Conservation (phyloP, 2,888 invertebrate species). For the Phyllotreta cruciferae region DNA sequence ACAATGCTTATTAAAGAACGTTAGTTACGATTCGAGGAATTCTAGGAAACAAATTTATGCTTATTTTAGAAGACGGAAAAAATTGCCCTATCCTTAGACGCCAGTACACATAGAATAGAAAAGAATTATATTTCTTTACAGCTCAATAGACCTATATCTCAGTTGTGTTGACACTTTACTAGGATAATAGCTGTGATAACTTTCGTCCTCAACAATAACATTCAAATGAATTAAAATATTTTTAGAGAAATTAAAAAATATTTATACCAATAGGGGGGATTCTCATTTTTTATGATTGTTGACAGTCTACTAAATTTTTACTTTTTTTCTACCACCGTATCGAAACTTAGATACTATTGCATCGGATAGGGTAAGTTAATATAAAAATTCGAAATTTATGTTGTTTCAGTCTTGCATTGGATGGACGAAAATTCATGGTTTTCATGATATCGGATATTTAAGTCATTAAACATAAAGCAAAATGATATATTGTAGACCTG, state of each 20-base stretch:
- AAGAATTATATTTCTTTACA: conserved; percentile 19
- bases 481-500: conserved; percentile 31
- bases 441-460: conserved; percentile 32
- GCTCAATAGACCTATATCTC: conserved; percentile 23
- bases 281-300: no score
- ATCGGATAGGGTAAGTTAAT: no score
- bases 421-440: conserved; percentile 19
- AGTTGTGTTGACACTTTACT: conserved; percentile 26
- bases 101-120: conserved; percentile 14
- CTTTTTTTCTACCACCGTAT: no score
- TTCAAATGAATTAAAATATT: conserved; percentile 21
- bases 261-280: no score
- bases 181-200: conserved; percentile 24
- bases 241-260: conserved; percentile 1
- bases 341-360: no score
- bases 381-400: no score
- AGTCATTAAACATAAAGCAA: conserved; percentile 35
- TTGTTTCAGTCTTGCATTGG: no score
- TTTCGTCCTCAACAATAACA: conserved; percentile 26
- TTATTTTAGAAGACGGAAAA: conserved; percentile 6
- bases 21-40: conserved; percentile 22
- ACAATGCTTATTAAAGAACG: conserved; percentile 20
- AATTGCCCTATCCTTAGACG: conserved; percentile 6
- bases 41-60: conserved; percentile 16
- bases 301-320: no score